Evolutionary conservation across 2,888 invertebrate species (phyloP), one percentile per base, ranked within the genome.

Genomic region (Lasioglossum zephyrum): DNA sequence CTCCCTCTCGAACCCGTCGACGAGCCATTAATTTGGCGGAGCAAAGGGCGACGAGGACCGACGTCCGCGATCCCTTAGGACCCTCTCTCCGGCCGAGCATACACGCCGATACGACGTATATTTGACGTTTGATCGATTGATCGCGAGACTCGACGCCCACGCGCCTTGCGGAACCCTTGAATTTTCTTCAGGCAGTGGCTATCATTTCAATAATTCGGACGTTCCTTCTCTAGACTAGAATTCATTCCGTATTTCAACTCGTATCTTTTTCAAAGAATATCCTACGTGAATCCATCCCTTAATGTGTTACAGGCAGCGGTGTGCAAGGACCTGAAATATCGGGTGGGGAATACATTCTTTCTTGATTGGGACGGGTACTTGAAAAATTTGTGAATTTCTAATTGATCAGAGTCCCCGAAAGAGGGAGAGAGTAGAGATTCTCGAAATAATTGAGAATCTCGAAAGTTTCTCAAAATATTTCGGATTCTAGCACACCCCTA

Each of bases 91-190:
- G 74, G 18, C 82, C 69, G 75, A 57, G 69, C 77, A 18, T 39
- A 79, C 79, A 31, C 83, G 74, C 44, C 47, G 75, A 69, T 76
- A 75, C 81, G 87, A 88, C 87, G 77, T 84, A 84, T 82, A 89
- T 90, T 90, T 87, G 85, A 86, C 88, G 84, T 89, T 90, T 87
- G 89, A 87, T 85, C 88, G 90, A 90, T 90, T 69, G 86, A 90
- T 86, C 86, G 72, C 77, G 63, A 39, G 66, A 69, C 85, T 36
- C 44, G 47, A 72, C 57, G 57, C 63, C 70, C 79, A 80, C 57
- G 66, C 81, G 73, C 66, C n/a, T 63, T 31, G n/a, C 3, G 73
- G 36, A 57, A 69, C 85, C 73, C 79, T 76, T 75, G 63, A 79
- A 63, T 77, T 81, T 82, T 70, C 84, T 81, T 70, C 36, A 31